A percentile compares a stretch with the other conserved stretches of the same genome.
Conservation (phyloP, 1,140 invertebrate genomes). For the Cyclina sinensis region DNA sequence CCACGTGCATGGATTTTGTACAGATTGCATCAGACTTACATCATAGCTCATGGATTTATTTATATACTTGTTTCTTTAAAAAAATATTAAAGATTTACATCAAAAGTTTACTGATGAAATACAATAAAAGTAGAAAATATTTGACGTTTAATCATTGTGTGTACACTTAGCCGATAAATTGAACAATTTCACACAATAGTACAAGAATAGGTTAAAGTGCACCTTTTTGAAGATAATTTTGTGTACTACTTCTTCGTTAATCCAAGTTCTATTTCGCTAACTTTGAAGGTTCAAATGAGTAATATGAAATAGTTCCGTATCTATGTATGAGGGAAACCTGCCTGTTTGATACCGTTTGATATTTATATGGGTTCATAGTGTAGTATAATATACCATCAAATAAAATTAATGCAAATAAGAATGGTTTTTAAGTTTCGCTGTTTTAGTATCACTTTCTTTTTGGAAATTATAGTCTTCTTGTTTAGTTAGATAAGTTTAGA, state of each 20-base stretch:
- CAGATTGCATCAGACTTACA: no score
- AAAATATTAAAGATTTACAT: no score
- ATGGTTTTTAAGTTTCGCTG: background rate
- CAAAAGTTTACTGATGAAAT: no score
- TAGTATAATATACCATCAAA: slow-evolving; percentile 3
- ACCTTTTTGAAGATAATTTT: background rate
- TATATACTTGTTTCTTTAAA: no score
- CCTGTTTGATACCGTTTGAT: slow-evolving; percentile 24
- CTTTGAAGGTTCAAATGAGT: background rate
- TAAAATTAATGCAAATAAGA: slow-evolving; percentile 2
- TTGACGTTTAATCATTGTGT: no score
- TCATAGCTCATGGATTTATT: no score
- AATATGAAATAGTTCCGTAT: slow-evolving; percentile 17
- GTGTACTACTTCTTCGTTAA: slow-evolving; percentile 25
- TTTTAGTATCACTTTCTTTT: background rate
- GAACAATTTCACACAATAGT: no score
- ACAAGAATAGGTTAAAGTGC: background rate
- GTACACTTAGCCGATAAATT: no score
- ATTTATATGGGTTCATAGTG: slow-evolving; percentile 20
- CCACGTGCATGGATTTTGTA: no score
- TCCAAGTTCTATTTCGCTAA: slow-evolving; percentile 22
- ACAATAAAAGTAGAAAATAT: no score
- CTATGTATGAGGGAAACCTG: background rate
- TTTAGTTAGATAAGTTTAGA: background rate
- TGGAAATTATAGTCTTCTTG: background rate